Percentiles rank a stretch among this genome's conserved stretches.
Conservation (phyloP, 2,888 invertebrate species). For the Alsophila aescularia region DNA sequence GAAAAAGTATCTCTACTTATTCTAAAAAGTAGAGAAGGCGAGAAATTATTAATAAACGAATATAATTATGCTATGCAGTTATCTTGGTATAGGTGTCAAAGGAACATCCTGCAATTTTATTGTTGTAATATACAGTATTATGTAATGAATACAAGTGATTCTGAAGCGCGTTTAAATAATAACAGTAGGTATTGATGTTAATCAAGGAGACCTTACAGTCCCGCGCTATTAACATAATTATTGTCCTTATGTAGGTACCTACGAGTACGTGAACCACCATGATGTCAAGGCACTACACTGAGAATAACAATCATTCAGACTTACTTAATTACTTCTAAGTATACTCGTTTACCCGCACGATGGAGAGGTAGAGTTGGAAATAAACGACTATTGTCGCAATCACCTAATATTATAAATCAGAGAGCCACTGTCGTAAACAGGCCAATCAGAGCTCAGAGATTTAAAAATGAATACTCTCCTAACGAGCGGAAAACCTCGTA, state of each 20-base stretch:
- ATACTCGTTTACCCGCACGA: conserved; percentile 1
- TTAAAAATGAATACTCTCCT: too few species aligned
- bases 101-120: conserved; percentile 28
- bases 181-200: conserved; percentile 6
- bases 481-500: too few species aligned
- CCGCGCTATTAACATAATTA: conserved; percentile 28
- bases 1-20: too few species aligned
- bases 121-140: too few species aligned
- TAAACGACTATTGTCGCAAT: too few species aligned
- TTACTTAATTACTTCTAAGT: conserved; percentile 13
- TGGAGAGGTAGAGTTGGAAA: neutral
- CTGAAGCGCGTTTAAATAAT: conserved; percentile 18
- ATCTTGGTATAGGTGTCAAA: too few species aligned
- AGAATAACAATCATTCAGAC: conserved; percentile 13
- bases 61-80: too few species aligned
- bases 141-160: neutral
- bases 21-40: too few species aligned
- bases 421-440: too few species aligned
- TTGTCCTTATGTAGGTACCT: conserved; percentile 25
- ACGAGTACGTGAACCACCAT: conserved; percentile 1
- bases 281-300: conserved; percentile 31
- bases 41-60: too few species aligned
- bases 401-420: too few species aligned
- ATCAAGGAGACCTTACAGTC: conserved; percentile 14
- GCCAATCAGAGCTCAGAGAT: too few species aligned